Base-by-base conservation (phyloP, 2,113 vertebrate species). In the Mirza zaza region DNA sequence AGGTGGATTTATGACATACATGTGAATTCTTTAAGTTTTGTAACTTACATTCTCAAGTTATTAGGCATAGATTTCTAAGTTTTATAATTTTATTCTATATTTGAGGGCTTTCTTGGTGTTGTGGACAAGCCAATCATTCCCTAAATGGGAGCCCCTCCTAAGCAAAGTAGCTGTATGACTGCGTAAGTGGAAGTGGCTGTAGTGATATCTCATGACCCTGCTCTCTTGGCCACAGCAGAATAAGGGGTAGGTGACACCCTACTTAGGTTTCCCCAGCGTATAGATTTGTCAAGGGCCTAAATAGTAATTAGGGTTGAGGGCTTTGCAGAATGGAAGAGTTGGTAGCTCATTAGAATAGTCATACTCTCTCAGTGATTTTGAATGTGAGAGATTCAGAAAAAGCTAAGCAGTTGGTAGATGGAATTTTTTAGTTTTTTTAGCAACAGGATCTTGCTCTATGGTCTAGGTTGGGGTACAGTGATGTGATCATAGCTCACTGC, bases 11-110 rank as follows among this genome's bases (percentile, higher is more conserved):
- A 82, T 84, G 59, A 34, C 50, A 12, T 87, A 57, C 71, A 20
- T 55, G 18, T 96, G 34, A 93, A 68, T 88, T 93, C 20, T 63
- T 97, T 87, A 71, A 76, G 83, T 96, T 91, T 85, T 12, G 48
- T 84, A 87, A 63, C 23, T 87, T 94, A 68, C 1, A 52, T 81
- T 57, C 80, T 86, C 45, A 88, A 94, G 71, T 79, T 45, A 68
- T 63, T 84, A 89, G 57, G 32, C 63, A 76, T 23, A 80, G 17
- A 65, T 83, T 68, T 95, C 52, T 88, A 63, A 20, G 11, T 29
- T 94, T 83, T 71, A 81, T 68, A 80, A 86, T 75, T 83, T 70
- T 87, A 48, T 87, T 92, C 11, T 73, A 18, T 70, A 34, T 89
- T 73, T 83, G 77, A 84, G 45, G 17, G 18, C 21, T 91, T 79